Percentiles rank a stretch among this genome's conserved stretches.
These are phyloP conservation scores for Drosophila greeni DNA, from an alignment of 2,888 invertebrate genomes.

Conservation along the genomic window DNA sequence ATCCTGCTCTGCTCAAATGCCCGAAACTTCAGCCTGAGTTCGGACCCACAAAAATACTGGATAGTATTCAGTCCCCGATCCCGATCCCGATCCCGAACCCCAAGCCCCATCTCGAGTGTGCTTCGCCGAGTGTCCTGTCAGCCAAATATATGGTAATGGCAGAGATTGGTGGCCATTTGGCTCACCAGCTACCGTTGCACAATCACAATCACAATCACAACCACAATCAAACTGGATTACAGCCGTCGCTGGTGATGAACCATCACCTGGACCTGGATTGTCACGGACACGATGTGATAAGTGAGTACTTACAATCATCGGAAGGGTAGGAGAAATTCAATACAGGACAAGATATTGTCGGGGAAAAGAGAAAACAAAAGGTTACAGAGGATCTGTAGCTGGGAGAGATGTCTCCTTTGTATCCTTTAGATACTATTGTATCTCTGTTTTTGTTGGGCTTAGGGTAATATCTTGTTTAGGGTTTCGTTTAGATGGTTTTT, in stretches of 20 bases:
- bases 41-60: background rate
- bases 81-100: conserved; percentile 19
- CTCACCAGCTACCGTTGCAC: conserved; percentile 83
- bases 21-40: conserved; percentile 32
- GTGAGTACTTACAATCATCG: conserved; percentile 62
- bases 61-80: background rate
- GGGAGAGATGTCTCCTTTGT: conserved; percentile 1
- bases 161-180: conserved; percentile 84
- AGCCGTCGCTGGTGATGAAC: conserved; percentile 83
- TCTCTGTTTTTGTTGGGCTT: background rate
- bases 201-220: conserved; percentile 79
- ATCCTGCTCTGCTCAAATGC: conserved; percentile 33
- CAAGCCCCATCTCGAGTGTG: conserved; percentile 50
- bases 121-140: conserved; percentile 67
- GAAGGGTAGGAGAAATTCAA: conserved; percentile 6
- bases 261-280: conserved; percentile 80
- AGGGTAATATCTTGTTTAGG: background rate
- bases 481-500: background rate
- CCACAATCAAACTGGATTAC: conserved; percentile 81
- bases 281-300: conserved; percentile 79
- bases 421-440: conserved; percentile 12
- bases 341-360: background rate
- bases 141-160: conserved; percentile 83
- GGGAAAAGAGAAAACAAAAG: conserved; percentile 5
- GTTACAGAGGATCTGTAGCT: background rate